These are phyloP conservation scores for Cichlasoma orientale DNA, from an alignment of 2,797 vertebrate species.

Conservation along the genomic window DNA sequence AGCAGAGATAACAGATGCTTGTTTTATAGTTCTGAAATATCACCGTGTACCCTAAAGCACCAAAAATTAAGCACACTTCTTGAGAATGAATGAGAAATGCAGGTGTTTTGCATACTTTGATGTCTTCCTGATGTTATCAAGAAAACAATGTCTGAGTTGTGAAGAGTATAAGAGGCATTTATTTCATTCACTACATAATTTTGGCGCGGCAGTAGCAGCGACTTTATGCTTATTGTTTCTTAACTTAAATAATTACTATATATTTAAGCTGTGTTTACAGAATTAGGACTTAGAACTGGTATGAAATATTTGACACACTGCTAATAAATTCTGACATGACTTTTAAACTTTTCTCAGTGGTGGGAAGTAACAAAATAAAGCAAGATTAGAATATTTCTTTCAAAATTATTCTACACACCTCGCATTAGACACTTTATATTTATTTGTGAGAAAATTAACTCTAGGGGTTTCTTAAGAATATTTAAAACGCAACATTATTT, in stretches of 20 bases:
- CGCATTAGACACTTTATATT: no score
- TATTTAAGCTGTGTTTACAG: not conserved
- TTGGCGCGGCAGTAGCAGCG: not conserved
- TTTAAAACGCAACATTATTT: not conserved
- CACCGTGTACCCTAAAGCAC: not conserved
- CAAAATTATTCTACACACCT: no score
- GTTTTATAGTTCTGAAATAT: not conserved
- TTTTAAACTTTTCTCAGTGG: not conserved
- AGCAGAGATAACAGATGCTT: conserved; percentile 17
- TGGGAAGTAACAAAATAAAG: not conserved
- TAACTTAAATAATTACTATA: not conserved
- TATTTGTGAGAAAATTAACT: not conserved
- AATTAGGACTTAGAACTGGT: not conserved
- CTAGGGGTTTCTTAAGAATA: not conserved
- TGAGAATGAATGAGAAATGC: not conserved
- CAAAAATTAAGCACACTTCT: not conserved
- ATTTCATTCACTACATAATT: not conserved
- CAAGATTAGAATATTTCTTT: no score
- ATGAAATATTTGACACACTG: not conserved
- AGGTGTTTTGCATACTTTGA: not conserved
- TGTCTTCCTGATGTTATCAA: not conserved
- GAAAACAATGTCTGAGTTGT: not conserved
- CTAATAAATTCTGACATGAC: not conserved
- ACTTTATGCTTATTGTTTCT: not conserved
- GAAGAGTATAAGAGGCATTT: not conserved